Conservation (phyloP, 2,113 vertebrate species). For the Oryzias curvinotus region DNA sequence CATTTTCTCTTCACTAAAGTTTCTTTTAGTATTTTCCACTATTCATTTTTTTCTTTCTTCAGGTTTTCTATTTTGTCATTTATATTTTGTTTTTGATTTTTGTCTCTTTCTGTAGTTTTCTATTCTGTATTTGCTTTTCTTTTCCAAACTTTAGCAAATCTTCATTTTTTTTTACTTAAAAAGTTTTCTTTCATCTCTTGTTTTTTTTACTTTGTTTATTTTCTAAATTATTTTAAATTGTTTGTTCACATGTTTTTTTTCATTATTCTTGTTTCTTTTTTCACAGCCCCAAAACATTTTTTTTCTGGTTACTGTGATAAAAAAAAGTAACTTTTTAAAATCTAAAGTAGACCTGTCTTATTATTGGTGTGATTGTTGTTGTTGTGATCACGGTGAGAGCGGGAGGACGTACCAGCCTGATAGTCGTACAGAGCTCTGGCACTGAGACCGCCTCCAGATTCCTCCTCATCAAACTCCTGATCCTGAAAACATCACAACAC, state of each 20-base stretch:
- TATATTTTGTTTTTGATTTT: not conserved
- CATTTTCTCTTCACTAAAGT: no score
- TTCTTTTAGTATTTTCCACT: not conserved
- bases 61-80: not conserved
- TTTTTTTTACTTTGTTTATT: not conserved
- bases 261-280: no score
- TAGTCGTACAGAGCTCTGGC: conserved; percentile 92
- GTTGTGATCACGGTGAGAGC: not conserved
- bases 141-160: not conserved
- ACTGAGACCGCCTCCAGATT: conserved; percentile 62
- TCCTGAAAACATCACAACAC: conserved; percentile 24
- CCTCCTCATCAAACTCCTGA: conserved; percentile 26
- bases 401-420: conserved; percentile 84
- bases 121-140: not conserved
- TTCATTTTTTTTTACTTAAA: not conserved
- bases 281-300: no score
- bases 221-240: not conserved
- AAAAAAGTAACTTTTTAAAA: no score
- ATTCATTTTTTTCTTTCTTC: not conserved
- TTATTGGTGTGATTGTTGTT: not conserved
- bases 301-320: no score
- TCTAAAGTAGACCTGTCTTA: no score
- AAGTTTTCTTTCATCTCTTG: not conserved
- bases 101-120: not conserved
- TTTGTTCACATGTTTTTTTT: not conserved